Evolutionary conservation across 1,140 invertebrate genomes (phyloP), one percentile per base, ranked within the genome.

Genomic region (Medauroidea extradentata): DNA sequence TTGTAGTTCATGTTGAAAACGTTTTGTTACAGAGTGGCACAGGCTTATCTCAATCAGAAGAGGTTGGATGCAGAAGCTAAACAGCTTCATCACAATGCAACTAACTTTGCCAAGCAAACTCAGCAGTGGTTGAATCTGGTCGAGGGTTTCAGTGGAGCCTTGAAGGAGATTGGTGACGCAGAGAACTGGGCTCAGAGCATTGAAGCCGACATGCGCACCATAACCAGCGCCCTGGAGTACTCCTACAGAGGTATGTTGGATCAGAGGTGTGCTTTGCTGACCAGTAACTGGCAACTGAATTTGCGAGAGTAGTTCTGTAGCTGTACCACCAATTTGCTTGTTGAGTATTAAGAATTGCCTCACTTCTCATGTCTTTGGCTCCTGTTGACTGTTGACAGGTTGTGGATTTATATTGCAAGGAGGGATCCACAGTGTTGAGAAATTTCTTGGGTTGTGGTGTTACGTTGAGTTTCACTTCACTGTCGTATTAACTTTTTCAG

Each of bases 91-190:
- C 85, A 88, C 60, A 96, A 93, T 74, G 93, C 95, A 14, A 87
- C 89, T 18, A 92, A 93, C 70, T 98, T 99, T 79, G 87, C 94
- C 0, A 97, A 96, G 78, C 94, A 98, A 76, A 97, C 94, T 2
- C 88, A 94, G 65, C 93, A 96, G 66, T 99, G 96, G 96, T 73
- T 99, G 1, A 86, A 87, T 65, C 78, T 99, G 27, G 90, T 99
- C 3, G 95, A 99, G 73, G 90, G 89, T 57, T 97, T 99, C 67
- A 98, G 95, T 65, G 90, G 92, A 73, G 89, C 94, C 1, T 75
- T 99, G 0, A 99, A 99, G 82, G 96, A 99, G 82, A 86, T 99
- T 48, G 97, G 97, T 13, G 96, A 99, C 83, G 95, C 97, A 8
- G 94, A 99, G 75, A 98, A 97, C 76, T 99, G 96, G 96, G 93